Base-by-base conservation (phyloP, 2,888 invertebrate genomes). In the Ecdyonurus torrentis region DNA sequence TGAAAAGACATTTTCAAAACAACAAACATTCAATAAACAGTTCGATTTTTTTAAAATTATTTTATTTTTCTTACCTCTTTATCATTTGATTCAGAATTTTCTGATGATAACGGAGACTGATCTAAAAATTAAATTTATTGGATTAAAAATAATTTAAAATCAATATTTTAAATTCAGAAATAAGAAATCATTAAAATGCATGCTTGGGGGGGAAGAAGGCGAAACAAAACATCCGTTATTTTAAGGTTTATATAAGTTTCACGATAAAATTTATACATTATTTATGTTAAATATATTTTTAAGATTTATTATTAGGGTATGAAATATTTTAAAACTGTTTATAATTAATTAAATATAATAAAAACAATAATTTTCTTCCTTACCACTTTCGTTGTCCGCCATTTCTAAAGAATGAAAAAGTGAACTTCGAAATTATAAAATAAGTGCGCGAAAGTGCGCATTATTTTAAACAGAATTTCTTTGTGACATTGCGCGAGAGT, bases 331-430 rank as follows among this genome's bases (percentile, higher is more conserved):
- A 37, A 10, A 10, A 15, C 15, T 15, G 15, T 15, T 10, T 37
- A 15, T 37, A 37, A 37, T 10, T 37, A 37, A 37, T 37, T 10
- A 37, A 10, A 37, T 37, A 37, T 10, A 37, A 37, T 37, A 37
- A 37, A 37, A 37, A 37, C 37, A 37, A 37, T 37, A 10, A 15
- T 37, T 37, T 37, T 37, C 37, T 15, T 37, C 5, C 20, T 55
- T 55, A 55, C 55, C 55, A 55, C 55, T 20, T 55, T 55, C 55
- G 22, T 55, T n/a, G 22, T 55, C 55, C 55, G 55, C 55, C 55
- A 55, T 55, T 22, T 55, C 22, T 55, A 37, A 10, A 10, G 37
- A 10, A 37, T 5, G 5, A 37, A 37, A n/a, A n/a, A 37, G 15
- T 15, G 37, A 37, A 15, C 37, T 10, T 37, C 37, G 37, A 37